Base-by-base conservation (phyloP, 2,888 invertebrate species). In the Ditylenchus weischeri region DNA sequence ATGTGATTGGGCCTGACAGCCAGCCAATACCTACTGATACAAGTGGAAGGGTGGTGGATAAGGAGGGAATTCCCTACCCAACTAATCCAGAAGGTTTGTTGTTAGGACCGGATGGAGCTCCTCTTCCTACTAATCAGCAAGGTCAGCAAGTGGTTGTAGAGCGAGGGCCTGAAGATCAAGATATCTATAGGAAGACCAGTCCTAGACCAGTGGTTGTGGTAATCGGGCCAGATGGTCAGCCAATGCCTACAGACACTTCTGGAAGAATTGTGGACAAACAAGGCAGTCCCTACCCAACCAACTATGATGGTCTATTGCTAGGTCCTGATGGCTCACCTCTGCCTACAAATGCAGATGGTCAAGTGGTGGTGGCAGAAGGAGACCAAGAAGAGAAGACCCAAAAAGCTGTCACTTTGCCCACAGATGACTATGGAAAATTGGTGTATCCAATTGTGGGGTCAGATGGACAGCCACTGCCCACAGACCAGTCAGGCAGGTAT, bases 251-350 rank as follows among this genome's bases (percentile, higher is more conserved):
- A 15, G 74, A 77, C 58, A 62, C 50, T 19, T 59, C 68, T 57
- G 75, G 77, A 48, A 70, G 73, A 21, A 71, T 68, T 54, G 70
- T 74, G 62, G 74, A 72, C 62, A 61, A 68, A 0, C 38, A 19
- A 11, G 70, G 67, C 57, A 35, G 51, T 43, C 63, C 71, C 10
- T 57, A 65, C 67, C 71, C 50, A 54, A 70, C 59, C 62, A 64
- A 43, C 15, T 65, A 49, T 54, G 67, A 68, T 48, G 70, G 72
- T 21, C 60, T 62, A 47, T 62, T 66, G n/a, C 64, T 75, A 54
- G 76, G 76, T 21, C 65, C 76, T 18, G 76, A 76, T 60, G 74
- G 74, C 50, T 70, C 69, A 7, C 73, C 73, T 4, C 66, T 78
- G 35, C 71, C 72, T 1, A 65, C 58, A 6, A 63, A 65, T 35